These are phyloP conservation scores for Styela plicata DNA, from an alignment of 23 tunicate genomes.

Conservation along the genomic window DNA sequence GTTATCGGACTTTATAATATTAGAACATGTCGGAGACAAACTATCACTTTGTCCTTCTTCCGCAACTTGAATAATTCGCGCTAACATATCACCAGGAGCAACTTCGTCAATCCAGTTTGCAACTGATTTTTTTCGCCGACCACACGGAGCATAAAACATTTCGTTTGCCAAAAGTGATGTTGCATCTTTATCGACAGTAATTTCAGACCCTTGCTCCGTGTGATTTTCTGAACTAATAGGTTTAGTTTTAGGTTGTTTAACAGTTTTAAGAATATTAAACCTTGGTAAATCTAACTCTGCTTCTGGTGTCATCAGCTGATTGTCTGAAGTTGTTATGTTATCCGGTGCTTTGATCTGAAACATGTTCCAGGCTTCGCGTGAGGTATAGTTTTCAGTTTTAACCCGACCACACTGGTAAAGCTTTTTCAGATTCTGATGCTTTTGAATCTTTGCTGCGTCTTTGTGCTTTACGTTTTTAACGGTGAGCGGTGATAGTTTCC, in stretches of 20 bases:
- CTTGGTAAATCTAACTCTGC: no score
- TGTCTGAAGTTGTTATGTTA: background rate
- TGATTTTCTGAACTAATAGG: no score
- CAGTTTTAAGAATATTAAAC: no score
- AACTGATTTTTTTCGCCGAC: constrained; percentile 14
- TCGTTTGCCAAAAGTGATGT: background rate
- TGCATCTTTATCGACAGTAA: background rate
- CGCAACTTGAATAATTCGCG: background rate
- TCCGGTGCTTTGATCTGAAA: background rate
- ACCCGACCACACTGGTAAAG: no score
- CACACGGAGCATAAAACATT: background rate
- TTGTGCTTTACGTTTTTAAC: no score
- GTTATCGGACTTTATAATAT: background rate
- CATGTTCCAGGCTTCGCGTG: background rate
- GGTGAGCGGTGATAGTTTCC: no score
- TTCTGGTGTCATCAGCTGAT: background rate
- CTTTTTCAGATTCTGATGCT: no score
- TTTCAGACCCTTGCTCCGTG: background rate
- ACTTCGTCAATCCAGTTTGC: constrained; percentile 6
- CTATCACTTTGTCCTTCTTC: background rate
- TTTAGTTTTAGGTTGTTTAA: background rate
- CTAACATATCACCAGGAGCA: background rate
- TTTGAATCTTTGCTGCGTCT: no score
- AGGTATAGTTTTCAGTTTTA: background rate
- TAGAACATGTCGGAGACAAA: background rate